These are phyloP conservation scores for Pangasianodon hypophthalmus DNA, from an alignment of 2,113 vertebrate genomes.

Conservation along the genomic window DNA sequence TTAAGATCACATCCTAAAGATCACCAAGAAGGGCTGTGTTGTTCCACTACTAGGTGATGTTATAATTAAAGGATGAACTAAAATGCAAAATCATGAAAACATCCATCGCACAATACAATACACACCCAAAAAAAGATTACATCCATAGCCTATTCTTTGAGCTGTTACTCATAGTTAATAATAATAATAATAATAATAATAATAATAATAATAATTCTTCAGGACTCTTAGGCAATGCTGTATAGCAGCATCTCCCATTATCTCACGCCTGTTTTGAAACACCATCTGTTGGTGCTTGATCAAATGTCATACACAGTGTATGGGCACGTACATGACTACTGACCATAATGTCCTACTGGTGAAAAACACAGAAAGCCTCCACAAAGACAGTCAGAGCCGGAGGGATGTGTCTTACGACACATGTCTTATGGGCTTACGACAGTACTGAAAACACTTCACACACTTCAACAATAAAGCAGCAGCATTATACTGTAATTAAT, in stretches of 20 bases:
- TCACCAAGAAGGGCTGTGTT: background rate
- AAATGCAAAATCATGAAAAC: background rate
- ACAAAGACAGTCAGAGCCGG: background rate
- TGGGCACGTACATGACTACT: background rate
- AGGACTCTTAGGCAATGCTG: background rate
- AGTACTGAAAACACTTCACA: background rate
- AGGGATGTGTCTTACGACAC: background rate
- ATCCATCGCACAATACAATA: background rate
- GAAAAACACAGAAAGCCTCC: background rate
- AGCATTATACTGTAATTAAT: conserved; percentile 28
- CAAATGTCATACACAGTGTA: conserved; percentile 8
- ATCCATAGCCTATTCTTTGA: background rate
- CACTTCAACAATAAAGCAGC: conserved; percentile 48
- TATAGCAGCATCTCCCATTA: background rate
- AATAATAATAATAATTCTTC: background rate
- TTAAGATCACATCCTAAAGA: background rate
- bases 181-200: background rate
- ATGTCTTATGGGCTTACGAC: background rate
- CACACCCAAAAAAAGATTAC: background rate
- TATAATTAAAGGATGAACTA: background rate
- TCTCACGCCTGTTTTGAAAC: conserved; percentile 17
- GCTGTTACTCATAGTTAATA: background rate
- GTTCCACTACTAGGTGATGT: background rate
- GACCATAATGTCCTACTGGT: background rate
- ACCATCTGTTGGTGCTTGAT: conserved; percentile 32